phyloP scores from a whole-genome alignment of 2,888 invertebrate genomes.

The Theristus sp. region DNA sequence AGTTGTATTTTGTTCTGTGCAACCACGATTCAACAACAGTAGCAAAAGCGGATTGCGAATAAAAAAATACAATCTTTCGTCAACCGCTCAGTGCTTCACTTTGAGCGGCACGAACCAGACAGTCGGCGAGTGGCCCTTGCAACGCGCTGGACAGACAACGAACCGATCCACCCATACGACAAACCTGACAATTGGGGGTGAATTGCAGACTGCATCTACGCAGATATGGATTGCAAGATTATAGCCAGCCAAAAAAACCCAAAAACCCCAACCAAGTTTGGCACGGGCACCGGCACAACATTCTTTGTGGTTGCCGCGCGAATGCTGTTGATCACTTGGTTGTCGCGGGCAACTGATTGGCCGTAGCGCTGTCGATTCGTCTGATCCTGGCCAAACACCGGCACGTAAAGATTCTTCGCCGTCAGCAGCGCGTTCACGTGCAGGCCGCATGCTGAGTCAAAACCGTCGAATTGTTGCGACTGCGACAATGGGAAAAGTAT shows the following conservation, averaged over 20 bases:
- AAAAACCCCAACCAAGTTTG: neutral
- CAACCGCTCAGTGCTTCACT: too few relatives aligned
- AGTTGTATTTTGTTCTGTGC: neutral
- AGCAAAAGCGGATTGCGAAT: conserved; percentile 1
- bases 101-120: neutral
- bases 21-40: neutral
- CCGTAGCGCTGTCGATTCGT: neutral
- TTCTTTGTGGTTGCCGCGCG: neutral
- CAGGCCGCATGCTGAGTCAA: conserved; percentile 3
- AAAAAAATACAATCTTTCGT: too few relatives aligned
- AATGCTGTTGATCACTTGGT: neutral
- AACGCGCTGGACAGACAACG: conserved; percentile 1
- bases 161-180: conserved; percentile 3
- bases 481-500: neutral
- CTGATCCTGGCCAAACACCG: neutral
- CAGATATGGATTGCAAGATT: neutral
- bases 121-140: conserved; percentile 1
- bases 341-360: neutral
- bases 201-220: neutral
- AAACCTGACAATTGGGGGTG: neutral
- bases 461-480: neutral
- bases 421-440: conserved; percentile 1
- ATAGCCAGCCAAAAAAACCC: neutral
- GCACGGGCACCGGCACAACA: neutral
- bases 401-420: neutral